A percentile compares a stretch with the other conserved stretches of the same genome.
Evolutionary conservation across 2,888 invertebrate species (phyloP).

Genomic region (Zonitis immaculata): DNA sequence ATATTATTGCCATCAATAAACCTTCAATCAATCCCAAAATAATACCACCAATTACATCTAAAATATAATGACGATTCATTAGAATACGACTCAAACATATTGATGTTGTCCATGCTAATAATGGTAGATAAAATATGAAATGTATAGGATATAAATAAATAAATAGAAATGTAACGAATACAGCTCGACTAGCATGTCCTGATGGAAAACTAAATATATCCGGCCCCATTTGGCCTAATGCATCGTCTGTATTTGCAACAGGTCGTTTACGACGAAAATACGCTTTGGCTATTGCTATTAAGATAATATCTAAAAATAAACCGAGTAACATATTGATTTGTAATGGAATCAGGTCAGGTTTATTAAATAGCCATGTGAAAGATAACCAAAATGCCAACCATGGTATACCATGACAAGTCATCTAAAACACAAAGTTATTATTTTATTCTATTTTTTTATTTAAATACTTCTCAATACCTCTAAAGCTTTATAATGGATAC

Average conservation of each 20-base stretch:
- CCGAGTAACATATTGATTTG: conserved; percentile 84
- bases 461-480: too few species aligned
- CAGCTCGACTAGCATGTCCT: conserved; percentile 85
- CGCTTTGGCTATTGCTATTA: conserved; percentile 75
- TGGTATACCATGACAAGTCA: conserved; percentile 83
- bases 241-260: conserved; percentile 57
- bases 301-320: conserved; percentile 72
- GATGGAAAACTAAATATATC: conserved; percentile 94
- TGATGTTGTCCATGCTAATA: conserved; percentile 69
- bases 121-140: conserved; percentile 55
- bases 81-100: conserved; percentile 77
- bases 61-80: conserved; percentile 78
- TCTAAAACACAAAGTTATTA: conserved; percentile 49
- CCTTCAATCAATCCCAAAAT: conserved; percentile 69
- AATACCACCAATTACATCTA: conserved; percentile 77
- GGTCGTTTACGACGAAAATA: conserved; percentile 74
- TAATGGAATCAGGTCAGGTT: conserved; percentile 66
- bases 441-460: conserved; percentile 5
- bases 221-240: conserved; percentile 65
- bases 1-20: conserved; percentile 59
- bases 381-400: conserved; percentile 77
- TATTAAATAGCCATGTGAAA: conserved; percentile 72
- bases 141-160: conserved; percentile 60
- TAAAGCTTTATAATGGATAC: conserved; percentile 54
- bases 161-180: conserved; percentile 71